phyloP scores from a whole-genome alignment of 1,140 invertebrate species.

The Lepidostoma basale region DNA sequence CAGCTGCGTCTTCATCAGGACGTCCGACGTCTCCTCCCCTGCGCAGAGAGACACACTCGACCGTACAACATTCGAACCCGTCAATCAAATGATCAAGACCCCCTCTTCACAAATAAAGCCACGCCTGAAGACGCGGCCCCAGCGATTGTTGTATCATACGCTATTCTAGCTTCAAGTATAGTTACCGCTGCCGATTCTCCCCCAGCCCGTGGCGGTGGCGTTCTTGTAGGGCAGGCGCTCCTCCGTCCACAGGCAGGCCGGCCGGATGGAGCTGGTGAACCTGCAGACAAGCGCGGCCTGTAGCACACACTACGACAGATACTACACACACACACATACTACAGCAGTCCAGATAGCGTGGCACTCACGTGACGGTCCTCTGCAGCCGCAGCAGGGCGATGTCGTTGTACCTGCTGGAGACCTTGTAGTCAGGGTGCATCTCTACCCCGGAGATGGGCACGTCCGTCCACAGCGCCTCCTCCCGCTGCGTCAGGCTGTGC shows the following conservation, averaged over 20 bases:
- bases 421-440: neutral
- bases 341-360: neutral
- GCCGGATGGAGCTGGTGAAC: neutral
- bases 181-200: neutral
- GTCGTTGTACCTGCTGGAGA: neutral
- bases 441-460: neutral
- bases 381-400: neutral
- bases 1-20: constrained; percentile 3
- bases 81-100: too few species aligned
- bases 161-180: neutral
- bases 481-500: neutral
- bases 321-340: neutral
- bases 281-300: constrained; percentile 1
- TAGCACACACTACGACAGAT: too few species aligned
- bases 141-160: neutral
- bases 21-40: neutral
- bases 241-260: neutral
- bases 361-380: neutral
- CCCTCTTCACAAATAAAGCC: neutral
- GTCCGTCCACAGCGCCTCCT: neutral
- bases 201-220: neutral
- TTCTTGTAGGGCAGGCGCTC: neutral
- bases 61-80: too few species aligned
- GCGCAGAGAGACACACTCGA: neutral
- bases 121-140: neutral